Percentiles rank a stretch among this genome's conserved stretches.
Conservation (phyloP, 2,888 invertebrate species). For the Rotaria socialis region DNA sequence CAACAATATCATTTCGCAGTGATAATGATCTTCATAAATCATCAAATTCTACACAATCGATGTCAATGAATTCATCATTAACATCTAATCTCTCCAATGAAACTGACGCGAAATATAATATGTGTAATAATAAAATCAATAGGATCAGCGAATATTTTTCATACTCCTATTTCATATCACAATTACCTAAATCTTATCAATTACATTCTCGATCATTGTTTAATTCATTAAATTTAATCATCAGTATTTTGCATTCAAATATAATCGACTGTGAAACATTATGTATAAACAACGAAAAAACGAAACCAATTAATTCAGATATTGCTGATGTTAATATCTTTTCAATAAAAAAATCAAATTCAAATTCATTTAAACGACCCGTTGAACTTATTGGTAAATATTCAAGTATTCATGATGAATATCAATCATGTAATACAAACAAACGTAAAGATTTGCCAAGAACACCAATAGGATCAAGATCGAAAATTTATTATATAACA, state of each 20-base stretch:
- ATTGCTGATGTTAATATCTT: neutral
- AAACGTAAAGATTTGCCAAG: neutral
- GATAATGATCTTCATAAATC: neutral
- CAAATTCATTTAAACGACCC: neutral
- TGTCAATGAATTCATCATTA: neutral
- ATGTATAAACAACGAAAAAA: neutral
- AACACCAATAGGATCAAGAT: neutral
- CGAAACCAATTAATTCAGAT: neutral
- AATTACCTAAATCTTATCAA: neutral
- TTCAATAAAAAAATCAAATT: neutral
- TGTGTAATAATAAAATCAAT: neutral
- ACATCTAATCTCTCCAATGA: neutral
- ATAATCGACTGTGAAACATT: neutral
- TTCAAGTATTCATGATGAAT: neutral
- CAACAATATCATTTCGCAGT: neutral
- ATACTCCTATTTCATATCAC: neutral
- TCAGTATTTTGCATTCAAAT: neutral
- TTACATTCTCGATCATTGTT: neutral
- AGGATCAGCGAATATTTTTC: neutral
- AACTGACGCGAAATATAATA: neutral
- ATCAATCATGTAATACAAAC: neutral
- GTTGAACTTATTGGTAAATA: neutral
- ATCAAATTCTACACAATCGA: neutral
- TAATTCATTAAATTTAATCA: neutral
- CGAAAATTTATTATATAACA: conserved; percentile 9